These are phyloP conservation scores for Callinectes sapidus DNA, from an alignment of 2,888 invertebrate genomes.

Conservation along the genomic window DNA sequence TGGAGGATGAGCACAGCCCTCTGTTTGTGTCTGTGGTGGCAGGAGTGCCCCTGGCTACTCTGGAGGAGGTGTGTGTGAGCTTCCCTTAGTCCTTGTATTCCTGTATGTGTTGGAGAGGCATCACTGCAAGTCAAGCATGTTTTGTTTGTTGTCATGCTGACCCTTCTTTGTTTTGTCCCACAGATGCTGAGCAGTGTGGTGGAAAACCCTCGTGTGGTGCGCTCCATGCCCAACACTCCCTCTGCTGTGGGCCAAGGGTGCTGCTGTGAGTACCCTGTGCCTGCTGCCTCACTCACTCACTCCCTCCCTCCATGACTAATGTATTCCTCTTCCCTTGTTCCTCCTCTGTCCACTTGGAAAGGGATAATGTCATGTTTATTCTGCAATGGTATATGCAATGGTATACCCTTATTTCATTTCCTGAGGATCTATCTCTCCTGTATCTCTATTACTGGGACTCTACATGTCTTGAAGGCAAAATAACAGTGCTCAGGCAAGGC, in stretches of 20 bases:
- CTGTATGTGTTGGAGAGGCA: neutral
- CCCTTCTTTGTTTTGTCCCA: neutral
- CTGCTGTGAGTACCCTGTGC: constrained; percentile 72
- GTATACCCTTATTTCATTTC: neutral
- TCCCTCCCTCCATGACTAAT: neutral
- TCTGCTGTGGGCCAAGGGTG: constrained; percentile 84
- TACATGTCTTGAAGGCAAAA: no score
- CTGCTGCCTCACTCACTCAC: neutral
- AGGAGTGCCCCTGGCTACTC: constrained; percentile 82
- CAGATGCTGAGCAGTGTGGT: constrained; percentile 74
- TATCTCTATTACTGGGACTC: neutral
- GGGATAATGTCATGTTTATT: neutral
- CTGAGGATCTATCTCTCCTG: neutral
- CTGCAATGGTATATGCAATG: neutral
- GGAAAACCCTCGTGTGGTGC: constrained; percentile 79
- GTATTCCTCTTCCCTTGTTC: neutral
- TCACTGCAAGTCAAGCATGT: neutral
- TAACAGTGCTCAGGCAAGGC: no score
- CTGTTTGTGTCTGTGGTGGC: constrained; percentile 90
- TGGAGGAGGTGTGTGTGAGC: constrained; percentile 80
- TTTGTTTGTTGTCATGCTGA: neutral
- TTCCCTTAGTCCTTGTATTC: neutral
- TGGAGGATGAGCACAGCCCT: constrained; percentile 57
- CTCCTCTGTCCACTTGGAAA: neutral
- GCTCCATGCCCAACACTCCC: constrained; percentile 93